A percentile compares a stretch with the other conserved stretches of the same genome.
Evolutionary conservation across 2,888 invertebrate species (phyloP).

Genomic region (Phyto melanocephala): DNA sequence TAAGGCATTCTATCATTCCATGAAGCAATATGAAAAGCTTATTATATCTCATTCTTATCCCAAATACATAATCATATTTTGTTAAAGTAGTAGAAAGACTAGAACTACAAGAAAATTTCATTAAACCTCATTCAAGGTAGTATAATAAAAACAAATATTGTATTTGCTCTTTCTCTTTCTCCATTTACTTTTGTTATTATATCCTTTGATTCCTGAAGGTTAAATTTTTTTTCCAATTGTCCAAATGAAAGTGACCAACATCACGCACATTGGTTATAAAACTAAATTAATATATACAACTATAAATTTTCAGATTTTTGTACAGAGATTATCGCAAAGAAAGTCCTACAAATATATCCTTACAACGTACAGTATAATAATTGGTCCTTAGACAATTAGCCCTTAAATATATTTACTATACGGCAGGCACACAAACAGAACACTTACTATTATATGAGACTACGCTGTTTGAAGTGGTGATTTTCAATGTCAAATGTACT

Average conservation of each 20-base stretch:
- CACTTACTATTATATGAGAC: neutral
- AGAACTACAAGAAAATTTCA: slow-evolving; percentile 41
- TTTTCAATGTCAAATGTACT: slow-evolving; percentile 23
- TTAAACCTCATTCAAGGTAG: slow-evolving; percentile 50
- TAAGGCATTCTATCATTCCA: too few relatives aligned
- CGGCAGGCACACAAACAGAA: neutral
- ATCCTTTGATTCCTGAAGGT: neutral
- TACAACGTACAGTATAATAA: slow-evolving; percentile 14
- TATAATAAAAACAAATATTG: slow-evolving; percentile 26
- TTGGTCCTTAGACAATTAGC: slow-evolving; percentile 33
- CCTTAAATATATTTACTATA: slow-evolving; percentile 1
- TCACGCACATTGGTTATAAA: slow-evolving; percentile 45
- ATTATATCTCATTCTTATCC: neutral
- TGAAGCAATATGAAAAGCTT: neutral
- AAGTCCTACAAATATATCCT: slow-evolving; percentile 6
- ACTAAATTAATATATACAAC: slow-evolving; percentile 42
- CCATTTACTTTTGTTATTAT: neutral
- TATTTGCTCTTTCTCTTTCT: neutral
- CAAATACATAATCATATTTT: neutral
- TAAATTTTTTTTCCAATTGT: neutral
- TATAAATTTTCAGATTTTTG: slow-evolving; percentile 48
- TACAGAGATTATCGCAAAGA: slow-evolving; percentile 36
- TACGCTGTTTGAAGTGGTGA: neutral
- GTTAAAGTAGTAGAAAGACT: neutral
- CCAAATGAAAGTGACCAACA: slow-evolving; percentile 18